phyloP scores from a whole-genome alignment of 2,888 invertebrate genomes.

The Ommatoiulus sabulosus region DNA sequence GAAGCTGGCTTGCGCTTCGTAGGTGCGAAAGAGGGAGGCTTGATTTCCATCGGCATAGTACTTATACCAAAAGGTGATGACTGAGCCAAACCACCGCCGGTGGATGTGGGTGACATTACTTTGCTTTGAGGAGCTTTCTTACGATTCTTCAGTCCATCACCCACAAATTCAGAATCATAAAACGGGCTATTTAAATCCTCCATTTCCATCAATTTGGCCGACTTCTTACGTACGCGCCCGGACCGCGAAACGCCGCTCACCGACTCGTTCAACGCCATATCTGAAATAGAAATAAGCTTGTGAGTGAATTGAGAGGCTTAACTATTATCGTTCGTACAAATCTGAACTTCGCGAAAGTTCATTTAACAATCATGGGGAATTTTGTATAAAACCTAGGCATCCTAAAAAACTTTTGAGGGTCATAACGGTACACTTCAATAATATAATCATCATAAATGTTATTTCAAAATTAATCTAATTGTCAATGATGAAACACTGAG shows the following conservation, averaged over 20 bases:
- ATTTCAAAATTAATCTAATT: too few species aligned
- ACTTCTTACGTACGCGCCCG: slow-evolving; percentile 92
- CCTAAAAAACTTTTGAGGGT: too few species aligned
- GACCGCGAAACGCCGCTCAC: slow-evolving; percentile 86
- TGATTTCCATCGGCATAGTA: slow-evolving; percentile 49
- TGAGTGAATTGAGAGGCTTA: background rate
- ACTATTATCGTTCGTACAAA: too few species aligned
- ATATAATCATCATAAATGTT: too few species aligned
- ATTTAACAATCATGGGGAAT: too few species aligned
- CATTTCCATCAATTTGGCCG: slow-evolving; percentile 87
- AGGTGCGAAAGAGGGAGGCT: background rate
- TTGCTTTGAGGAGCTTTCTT: slow-evolving; percentile 42
- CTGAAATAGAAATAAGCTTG: background rate
- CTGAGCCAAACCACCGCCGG: background rate
- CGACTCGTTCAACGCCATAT: slow-evolving; percentile 53
- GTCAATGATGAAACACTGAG: too few species aligned
- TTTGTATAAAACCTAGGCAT: too few species aligned
- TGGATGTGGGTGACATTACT: slow-evolving; percentile 36
- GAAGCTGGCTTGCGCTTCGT: background rate
- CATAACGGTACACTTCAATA: too few species aligned
- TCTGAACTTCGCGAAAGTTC: too few species aligned
- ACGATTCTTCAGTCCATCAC: slow-evolving; percentile 19
- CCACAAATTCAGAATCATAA: slow-evolving; percentile 29
- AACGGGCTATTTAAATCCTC: slow-evolving; percentile 57
- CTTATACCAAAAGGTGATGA: slow-evolving; percentile 51